Conservation (phyloP, 2,888 invertebrate species). For the Epinotia demarniana region DNA sequence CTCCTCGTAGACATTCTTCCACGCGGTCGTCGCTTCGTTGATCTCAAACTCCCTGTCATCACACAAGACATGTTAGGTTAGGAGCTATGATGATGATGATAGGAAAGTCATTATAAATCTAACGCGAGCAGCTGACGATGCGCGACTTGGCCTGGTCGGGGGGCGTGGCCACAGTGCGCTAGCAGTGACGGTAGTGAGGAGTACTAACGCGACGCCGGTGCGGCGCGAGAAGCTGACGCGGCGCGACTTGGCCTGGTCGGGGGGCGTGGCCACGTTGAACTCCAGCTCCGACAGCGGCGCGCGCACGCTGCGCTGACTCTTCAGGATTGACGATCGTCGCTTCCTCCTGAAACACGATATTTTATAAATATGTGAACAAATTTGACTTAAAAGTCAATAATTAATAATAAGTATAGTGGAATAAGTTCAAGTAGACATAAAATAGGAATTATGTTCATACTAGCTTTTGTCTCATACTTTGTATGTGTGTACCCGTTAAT, state of each 20-base stretch:
- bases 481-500: too few relatives aligned
- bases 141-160: not conserved
- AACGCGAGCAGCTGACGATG: slow-evolving; percentile 8
- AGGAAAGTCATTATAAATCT: too few relatives aligned
- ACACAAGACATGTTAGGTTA: not conserved
- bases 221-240: slow-evolving; percentile 76
- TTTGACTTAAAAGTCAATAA: not conserved
- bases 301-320: slow-evolving; percentile 72
- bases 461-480: too few relatives aligned
- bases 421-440: not conserved
- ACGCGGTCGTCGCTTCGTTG: slow-evolving; percentile 78
- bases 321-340: slow-evolving; percentile 76
- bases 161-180: slow-evolving; percentile 50
- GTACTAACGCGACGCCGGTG: slow-evolving; percentile 46
- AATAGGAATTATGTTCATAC: not conserved
- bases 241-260: slow-evolving; percentile 72
- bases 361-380: not conserved
- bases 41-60: slow-evolving; percentile 72
- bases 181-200: not conserved
- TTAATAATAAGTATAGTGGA: too few relatives aligned
- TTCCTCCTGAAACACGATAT: slow-evolving; percentile 64
- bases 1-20: slow-evolving; percentile 79
- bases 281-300: slow-evolving; percentile 78
- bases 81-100: too few relatives aligned
- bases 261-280: slow-evolving; percentile 76